phyloP scores from a whole-genome alignment of 1,140 invertebrate genomes.

The Atta colombica region DNA sequence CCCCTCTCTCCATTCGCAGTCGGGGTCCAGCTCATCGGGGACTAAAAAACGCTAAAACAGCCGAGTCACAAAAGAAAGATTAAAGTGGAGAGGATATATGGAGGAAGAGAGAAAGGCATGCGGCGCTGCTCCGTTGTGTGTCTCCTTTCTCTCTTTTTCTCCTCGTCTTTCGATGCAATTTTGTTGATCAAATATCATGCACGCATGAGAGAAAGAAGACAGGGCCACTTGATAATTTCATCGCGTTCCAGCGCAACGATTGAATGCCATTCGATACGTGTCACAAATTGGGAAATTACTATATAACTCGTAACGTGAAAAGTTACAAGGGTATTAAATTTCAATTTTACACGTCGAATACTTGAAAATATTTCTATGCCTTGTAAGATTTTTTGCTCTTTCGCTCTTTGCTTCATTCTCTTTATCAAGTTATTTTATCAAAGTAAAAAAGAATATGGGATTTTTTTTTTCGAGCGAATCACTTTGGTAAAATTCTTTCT shows the following conservation, averaged over 20 bases:
- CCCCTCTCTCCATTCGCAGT: constrained; percentile 65
- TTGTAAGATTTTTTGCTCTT: background rate
- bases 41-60: constrained; percentile 86
- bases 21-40: constrained; percentile 73
- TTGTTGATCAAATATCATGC: background rate
- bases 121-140: constrained; percentile 58
- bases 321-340: background rate
- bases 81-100: constrained; percentile 75
- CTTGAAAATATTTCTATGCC: background rate
- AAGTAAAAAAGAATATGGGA: background rate
- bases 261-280: background rate
- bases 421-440: background rate
- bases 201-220: constrained; percentile 23
- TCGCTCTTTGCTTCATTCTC: background rate
- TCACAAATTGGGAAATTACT: constrained; percentile 18
- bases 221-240: constrained; percentile 17
- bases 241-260: constrained; percentile 1
- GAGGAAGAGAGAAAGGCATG: constrained; percentile 71
- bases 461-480: background rate
- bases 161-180: background rate
- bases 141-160: background rate
- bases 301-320: background rate
- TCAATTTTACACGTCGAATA: background rate
- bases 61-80: constrained; percentile 85
- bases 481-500: background rate